These are phyloP conservation scores for Phasia obesa DNA, from an alignment of 2,888 invertebrate species.

Conservation along the genomic window DNA sequence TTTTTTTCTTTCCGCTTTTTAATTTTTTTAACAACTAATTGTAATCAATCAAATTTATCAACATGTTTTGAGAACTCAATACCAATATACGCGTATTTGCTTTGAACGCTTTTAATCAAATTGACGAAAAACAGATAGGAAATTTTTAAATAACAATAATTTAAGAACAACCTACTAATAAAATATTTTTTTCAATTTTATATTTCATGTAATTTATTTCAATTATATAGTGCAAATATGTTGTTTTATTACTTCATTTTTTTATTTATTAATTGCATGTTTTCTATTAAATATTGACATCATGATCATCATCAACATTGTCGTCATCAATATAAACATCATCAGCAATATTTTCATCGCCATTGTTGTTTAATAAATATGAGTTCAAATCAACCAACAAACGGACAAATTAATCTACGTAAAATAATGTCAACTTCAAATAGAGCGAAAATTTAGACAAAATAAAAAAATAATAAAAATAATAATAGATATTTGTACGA, in stretches of 20 bases:
- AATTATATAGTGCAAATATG: constrained; percentile 43
- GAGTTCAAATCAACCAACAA: constrained; percentile 20
- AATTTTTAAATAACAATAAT: constrained; percentile 41
- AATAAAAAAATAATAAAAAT: constrained; percentile 48
- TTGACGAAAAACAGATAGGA: not conserved
- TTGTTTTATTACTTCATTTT: constrained; percentile 59
- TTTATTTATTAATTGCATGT: constrained; percentile 62
- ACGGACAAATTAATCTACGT: constrained; percentile 41
- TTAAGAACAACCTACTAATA: constrained; percentile 39
- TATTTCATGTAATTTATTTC: constrained; percentile 61
- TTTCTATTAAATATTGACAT: constrained; percentile 50
- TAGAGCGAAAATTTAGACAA: constrained; percentile 68
- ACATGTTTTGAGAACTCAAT: not conserved
- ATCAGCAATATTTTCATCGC: not conserved
- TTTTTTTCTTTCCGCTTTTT: not conserved
- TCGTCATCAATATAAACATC: constrained; percentile 17
- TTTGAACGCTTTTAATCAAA: constrained; percentile 19
- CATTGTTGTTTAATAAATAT: constrained; percentile 7
- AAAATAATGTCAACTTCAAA: constrained; percentile 68
- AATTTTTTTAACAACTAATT: not conserved
- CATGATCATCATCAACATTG: constrained; percentile 36
- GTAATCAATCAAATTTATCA: constrained; percentile 25
- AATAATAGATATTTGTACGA: constrained; percentile 38
- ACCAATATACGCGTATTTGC: no score
- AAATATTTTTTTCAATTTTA: constrained; percentile 31